Base-by-base conservation (phyloP, 2,113 vertebrate species). In the Saguinus imperator region DNA sequence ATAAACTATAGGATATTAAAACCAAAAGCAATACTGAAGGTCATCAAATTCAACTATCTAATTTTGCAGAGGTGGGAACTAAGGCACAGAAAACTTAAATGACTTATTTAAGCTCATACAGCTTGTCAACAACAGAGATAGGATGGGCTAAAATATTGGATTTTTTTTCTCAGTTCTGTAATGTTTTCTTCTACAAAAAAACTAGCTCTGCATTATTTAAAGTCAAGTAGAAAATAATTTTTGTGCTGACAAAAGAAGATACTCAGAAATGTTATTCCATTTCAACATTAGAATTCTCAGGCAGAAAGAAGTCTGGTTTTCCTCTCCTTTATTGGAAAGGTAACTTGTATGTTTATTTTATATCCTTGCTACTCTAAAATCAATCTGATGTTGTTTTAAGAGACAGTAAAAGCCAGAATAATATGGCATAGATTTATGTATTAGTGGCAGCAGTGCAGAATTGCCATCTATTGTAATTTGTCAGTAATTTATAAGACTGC, bases 341-440 rank as follows among this genome's bases (percentile, higher is more conserved):
- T 93, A 92, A 17, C 52, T 81, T n/a, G n/a, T n/a, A n/a, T n/a
- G n/a, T n/a, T n/a, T n/a, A n/a, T n/a, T n/a, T n/a, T n/a, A n/a
- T n/a, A n/a, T n/a, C n/a, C n/a, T n/a, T n/a, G n/a, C n/a, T n/a
- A n/a, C n/a, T n/a, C n/a, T n/a, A n/a, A n/a, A n/a, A n/a, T n/a
- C n/a, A n/a, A n/a, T n/a, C n/a, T n/a, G n/a, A n/a, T n/a, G n/a
- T n/a, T n/a, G n/a, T n/a, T n/a, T n/a, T n/a, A n/a, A n/a, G n/a
- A n/a, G n/a, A n/a, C n/a, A n/a, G n/a, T n/a, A n/a, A n/a, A 97
- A 91, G 45, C 75, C 45, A 61, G 83, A 95, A 75, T 82, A 93
- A 94, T 81, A 90, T 17, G 77, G 61, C 82, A 97, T 73, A 94
- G 86, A 96, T 97, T 97, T 96, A 97, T 92, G 58, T 96, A 66